Conservation (phyloP, 2,888 invertebrate species). For the Scelioninae gen. 1 region DNA sequence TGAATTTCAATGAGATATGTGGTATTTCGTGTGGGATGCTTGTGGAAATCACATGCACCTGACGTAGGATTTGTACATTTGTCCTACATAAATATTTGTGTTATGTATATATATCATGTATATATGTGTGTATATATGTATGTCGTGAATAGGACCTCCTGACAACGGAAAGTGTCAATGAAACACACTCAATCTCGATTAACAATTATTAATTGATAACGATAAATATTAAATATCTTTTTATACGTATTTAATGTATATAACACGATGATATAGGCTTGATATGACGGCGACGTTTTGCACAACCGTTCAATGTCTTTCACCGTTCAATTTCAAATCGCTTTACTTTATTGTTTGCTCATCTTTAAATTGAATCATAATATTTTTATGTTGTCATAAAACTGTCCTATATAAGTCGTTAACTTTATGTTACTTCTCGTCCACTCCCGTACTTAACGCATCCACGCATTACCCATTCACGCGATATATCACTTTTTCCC, state of each 20-base stretch:
- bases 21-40: constrained; percentile 1
- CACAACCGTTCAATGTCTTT: constrained; percentile 70
- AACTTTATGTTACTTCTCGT: constrained; percentile 24
- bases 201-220: constrained; percentile 81
- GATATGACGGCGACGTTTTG: constrained; percentile 82
- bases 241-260: constrained; percentile 77
- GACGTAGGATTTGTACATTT: constrained; percentile 3
- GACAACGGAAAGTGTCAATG: constrained; percentile 59
- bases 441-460: constrained; percentile 23
- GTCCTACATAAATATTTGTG: neutral
- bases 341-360: constrained; percentile 64
- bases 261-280: constrained; percentile 83
- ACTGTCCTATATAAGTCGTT: constrained; percentile 55
- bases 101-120: neutral
- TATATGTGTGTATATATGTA: neutral
- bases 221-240: constrained; percentile 76
- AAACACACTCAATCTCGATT: constrained; percentile 75
- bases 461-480: constrained; percentile 32
- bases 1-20: constrained; percentile 14
- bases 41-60: neutral
- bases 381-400: constrained; percentile 38
- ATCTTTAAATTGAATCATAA: constrained; percentile 40
- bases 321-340: constrained; percentile 69
- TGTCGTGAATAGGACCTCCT: constrained; percentile 20
- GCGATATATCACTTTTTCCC: constrained; percentile 38